Percentiles rank a stretch among this genome's conserved stretches.
phyloP scores from a whole-genome alignment of 2,888 invertebrate genomes.

The Serrognathus titanus region DNA sequence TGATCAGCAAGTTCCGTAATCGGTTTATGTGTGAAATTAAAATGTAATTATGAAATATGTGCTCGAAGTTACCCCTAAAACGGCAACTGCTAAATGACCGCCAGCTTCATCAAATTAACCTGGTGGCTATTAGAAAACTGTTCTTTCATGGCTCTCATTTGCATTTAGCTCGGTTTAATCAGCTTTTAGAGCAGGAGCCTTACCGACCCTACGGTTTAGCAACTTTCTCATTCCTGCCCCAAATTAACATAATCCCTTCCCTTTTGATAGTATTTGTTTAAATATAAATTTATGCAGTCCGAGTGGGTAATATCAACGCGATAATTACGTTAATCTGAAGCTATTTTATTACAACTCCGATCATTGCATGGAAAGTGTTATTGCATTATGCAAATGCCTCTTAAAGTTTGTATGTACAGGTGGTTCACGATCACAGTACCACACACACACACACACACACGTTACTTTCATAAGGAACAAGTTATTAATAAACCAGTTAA shows the following conservation, averaged over 20 bases:
- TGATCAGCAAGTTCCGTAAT: slow-evolving; percentile 11
- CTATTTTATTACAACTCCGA: no score
- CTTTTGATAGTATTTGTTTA: no score
- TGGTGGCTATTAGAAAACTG: slow-evolving; percentile 32
- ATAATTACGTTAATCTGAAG: no score
- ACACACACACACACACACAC: no score
- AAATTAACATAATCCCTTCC: slow-evolving; percentile 36
- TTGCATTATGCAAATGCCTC: no score
- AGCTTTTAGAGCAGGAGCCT: slow-evolving; percentile 34
- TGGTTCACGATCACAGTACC: no score
- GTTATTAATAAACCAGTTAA: no score
- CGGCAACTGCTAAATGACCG: slow-evolving; percentile 15
- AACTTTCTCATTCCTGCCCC: slow-evolving; percentile 33
- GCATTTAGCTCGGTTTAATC: slow-evolving; percentile 35
- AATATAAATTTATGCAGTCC: no score
- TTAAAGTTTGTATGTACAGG: no score
- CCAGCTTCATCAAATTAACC: slow-evolving; percentile 30
- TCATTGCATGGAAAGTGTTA: no score
- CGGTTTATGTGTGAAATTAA: slow-evolving; percentile 27
- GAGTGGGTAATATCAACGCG: no score
- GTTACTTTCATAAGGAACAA: no score
- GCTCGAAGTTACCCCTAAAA: slow-evolving; percentile 18
- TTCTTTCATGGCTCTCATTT: slow-evolving; percentile 35
- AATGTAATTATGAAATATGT: slow-evolving; percentile 28
- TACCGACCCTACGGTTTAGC: slow-evolving; percentile 29